Evolutionary conservation across 1,140 invertebrate species (phyloP).

Genomic region (Cherax quadricarinatus): DNA sequence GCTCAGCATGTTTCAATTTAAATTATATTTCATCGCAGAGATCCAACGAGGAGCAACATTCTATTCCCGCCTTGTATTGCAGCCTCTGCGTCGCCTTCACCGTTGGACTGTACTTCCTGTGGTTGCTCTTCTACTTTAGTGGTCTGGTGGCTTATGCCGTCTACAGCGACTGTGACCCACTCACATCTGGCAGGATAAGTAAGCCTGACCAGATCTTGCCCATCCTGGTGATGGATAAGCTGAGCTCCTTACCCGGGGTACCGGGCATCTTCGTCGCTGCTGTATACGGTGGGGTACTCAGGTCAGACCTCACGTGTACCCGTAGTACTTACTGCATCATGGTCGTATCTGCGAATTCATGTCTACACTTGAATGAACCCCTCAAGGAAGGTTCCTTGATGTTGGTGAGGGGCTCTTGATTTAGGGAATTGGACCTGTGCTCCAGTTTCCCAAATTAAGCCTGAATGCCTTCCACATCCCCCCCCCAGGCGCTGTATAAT

Average conservation of each 20-base stretch:
- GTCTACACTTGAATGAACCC: no score
- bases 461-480: no score
- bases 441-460: no score
- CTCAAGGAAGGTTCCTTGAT: no score
- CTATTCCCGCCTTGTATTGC: background rate
- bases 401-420: no score
- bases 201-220: conserved; percentile 34
- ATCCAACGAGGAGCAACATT: no score
- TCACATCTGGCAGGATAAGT: conserved; percentile 18
- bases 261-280: conserved; percentile 34
- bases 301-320: background rate
- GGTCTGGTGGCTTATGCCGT: conserved; percentile 30
- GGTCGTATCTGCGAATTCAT: background rate
- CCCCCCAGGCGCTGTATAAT: no score
- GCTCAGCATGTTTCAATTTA: no score
- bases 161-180: conserved; percentile 30
- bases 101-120: no score
- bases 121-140: background rate
- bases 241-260: conserved; percentile 6
- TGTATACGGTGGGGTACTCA: conserved; percentile 37
- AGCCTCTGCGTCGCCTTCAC: no score
- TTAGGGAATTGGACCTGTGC: no score
- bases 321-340: background rate
- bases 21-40: no score
- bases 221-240: conserved; percentile 25